Evolutionary conservation across 2,113 vertebrate genomes (phyloP).

Genomic region (Mobula birostris): DNA sequence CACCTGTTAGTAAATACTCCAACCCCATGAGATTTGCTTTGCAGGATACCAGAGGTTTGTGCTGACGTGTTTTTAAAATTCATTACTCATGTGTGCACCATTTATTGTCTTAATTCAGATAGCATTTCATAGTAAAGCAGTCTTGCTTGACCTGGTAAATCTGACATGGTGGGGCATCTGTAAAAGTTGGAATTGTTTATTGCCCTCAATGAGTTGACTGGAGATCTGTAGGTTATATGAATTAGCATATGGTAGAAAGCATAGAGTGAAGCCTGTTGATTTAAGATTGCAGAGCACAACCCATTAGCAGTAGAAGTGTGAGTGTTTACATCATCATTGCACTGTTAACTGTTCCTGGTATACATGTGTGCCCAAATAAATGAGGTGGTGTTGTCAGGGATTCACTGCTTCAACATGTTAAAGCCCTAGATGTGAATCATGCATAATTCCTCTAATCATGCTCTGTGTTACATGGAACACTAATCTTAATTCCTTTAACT

Average conservation of each 20-base stretch:
- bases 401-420: neutral
- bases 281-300: too few species aligned
- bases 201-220: neutral
- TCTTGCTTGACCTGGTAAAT: neutral
- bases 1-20: neutral
- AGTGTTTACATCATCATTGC: too few species aligned
- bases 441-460: neutral
- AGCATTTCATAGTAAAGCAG: neutral
- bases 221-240: neutral
- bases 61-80: neutral
- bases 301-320: too few species aligned
- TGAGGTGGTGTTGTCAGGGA: too few species aligned
- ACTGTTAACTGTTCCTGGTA: too few species aligned
- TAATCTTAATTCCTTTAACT: neutral
- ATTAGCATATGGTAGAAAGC: neutral
- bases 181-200: neutral
- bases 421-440: neutral
- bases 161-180: neutral
- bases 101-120: neutral
- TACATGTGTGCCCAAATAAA: too few species aligned
- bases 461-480: neutral
- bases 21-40: neutral
- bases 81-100: too few species aligned
- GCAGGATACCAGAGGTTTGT: neutral
- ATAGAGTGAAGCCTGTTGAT: too few species aligned